Base-by-base conservation (phyloP, 2,113 vertebrate genomes). In the Atractosteus spatula region DNA sequence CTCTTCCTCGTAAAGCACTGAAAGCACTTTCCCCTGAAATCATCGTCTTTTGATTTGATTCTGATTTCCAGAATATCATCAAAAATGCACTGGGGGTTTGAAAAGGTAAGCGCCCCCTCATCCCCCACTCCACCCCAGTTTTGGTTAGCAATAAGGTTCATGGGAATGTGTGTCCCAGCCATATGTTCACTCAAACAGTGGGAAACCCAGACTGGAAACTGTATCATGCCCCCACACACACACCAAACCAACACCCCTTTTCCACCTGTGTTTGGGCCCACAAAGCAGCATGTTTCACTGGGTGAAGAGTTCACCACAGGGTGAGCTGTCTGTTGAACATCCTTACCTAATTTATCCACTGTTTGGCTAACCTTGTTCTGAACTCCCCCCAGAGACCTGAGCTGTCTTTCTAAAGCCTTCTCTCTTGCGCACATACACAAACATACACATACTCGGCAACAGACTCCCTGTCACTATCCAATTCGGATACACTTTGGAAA, bases 351-450 rank as follows among this genome's bases (percentile, higher is more conserved):
- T 97, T 96, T 95, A 96, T 94, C 94, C 83, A 82, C 84, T 95
- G 94, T 97, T 99, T 97, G 95, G 95, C 95, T 97, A 95, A 97
- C 96, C 95, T 91, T 91, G 92, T 87, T 93, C 93, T 98, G 96
- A 98, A 97, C 96, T 89, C 92, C 91, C 92, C 90, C 89, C 72
- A 73, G 85, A 90, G 93, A 93, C 91, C 92, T 89, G 76, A 70
- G 80, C 87, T 84, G 81, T 90, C 89, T 90, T 83, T 82, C 79
- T 69, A 78, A 80, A 80, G 81, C 55, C 47, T 51, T 10, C 10
- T 51, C 29, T 29, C 29, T 29, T 84, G 78, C 84, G 81, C 43
- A 41, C 82, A 74, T 77, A 62, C 42, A 17, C 78, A 74, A 74
- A 80, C 84, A 82, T 78, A 80, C 70, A 76, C 85, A 81, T 79